Conservation (phyloP, 2,113 vertebrate genomes). For the Aspidoscelis tigris region DNA sequence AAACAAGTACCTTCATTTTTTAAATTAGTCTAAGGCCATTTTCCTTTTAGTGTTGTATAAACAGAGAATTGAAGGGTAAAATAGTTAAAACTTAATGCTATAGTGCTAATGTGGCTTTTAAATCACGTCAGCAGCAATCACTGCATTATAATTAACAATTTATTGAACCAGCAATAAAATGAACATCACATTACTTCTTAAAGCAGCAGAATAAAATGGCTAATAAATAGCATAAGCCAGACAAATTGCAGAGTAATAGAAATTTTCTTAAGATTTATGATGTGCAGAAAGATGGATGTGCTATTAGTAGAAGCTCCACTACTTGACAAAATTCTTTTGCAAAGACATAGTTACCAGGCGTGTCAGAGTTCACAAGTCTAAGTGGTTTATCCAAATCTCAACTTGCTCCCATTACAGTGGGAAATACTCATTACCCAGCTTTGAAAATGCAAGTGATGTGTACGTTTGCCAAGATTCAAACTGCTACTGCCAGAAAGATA, state of each 20-base stretch:
- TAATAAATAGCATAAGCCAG: conserved; percentile 91
- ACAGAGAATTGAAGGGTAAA: conserved; percentile 88
- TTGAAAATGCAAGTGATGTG: conserved; percentile 76
- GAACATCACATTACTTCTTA: conserved; percentile 90
- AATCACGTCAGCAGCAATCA: conserved; percentile 90
- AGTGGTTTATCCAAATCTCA: conserved; percentile 85
- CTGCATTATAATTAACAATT: conserved; percentile 93
- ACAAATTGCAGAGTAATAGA: conserved; percentile 92
- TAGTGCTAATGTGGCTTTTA: conserved; percentile 90
- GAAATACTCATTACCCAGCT: conserved; percentile 80
- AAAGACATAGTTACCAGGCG: conserved; percentile 82
- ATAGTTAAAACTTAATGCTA: conserved; percentile 91
- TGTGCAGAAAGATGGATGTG: conserved; percentile 88
- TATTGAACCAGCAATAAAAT: conserved; percentile 93
- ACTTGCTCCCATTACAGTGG: conserved; percentile 79
- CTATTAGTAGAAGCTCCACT: conserved; percentile 84
- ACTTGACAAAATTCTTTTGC: conserved; percentile 85
- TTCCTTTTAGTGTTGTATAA: conserved; percentile 87
- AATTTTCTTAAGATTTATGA: conserved; percentile 91
- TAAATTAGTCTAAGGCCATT: conserved; percentile 81
- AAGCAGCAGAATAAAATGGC: conserved; percentile 90
- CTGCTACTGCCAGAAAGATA: conserved; percentile 83
- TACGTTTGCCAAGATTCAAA: conserved; percentile 81
- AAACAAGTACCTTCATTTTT: conserved; percentile 81
- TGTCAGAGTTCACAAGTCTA: conserved; percentile 86